A percentile compares a stretch with the other conserved stretches of the same genome.
Evolutionary conservation across 64 coral and sea anemone species (phyloP).

Genomic region (Actinia tenebrosa): DNA sequence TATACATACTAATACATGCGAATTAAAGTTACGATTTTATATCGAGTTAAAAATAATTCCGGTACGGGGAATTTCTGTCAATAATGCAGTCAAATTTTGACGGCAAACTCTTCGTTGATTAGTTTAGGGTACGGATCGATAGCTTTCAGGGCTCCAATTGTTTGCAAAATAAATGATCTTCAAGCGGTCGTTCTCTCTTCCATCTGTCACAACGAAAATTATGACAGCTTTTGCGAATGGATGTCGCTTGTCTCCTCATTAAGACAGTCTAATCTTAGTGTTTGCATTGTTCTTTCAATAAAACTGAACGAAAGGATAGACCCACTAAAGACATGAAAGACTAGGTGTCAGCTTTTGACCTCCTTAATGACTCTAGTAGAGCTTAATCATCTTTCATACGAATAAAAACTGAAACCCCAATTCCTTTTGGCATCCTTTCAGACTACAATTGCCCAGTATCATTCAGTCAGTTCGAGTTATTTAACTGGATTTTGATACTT

Average conservation of each 20-base stretch:
- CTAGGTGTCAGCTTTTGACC: background rate
- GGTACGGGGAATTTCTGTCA: too few relatives aligned
- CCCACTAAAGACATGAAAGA: background rate
- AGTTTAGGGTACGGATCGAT: background rate
- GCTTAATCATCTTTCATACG: background rate
- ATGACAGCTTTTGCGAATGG: background rate
- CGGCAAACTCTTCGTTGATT: background rate
- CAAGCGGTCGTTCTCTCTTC: background rate
- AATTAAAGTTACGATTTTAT: too few relatives aligned
- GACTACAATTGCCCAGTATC: background rate
- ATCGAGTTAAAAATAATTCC: too few relatives aligned
- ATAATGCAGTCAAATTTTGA: background rate
- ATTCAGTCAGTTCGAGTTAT: background rate
- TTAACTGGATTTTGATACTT: background rate
- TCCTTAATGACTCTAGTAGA: background rate
- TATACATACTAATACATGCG: too few relatives aligned
- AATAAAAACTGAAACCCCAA: background rate
- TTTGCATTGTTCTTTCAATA: constrained; percentile 8
- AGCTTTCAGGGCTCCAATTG: background rate
- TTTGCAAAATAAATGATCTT: background rate
- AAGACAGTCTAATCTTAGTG: background rate
- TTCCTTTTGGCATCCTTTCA: background rate
- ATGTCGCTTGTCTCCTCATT: background rate
- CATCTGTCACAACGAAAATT: background rate
- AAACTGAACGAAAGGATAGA: background rate